phyloP scores from a whole-genome alignment of 2,888 invertebrate genomes.

The Meghimatium bilineatum region DNA sequence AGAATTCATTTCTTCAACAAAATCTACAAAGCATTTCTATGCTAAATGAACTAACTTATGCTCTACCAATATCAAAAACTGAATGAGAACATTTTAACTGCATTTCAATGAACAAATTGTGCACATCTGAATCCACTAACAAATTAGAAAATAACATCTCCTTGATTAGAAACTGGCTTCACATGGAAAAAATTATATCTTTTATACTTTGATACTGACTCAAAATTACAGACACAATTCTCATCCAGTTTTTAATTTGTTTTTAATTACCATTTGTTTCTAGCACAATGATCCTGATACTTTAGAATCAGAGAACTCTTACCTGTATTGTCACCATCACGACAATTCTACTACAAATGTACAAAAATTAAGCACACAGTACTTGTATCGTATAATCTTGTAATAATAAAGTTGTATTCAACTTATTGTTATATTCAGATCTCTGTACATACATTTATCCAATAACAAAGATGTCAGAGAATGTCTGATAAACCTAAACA shows the following conservation, averaged over 20 bases:
- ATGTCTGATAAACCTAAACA: too few relatives aligned
- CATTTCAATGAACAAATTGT: background rate
- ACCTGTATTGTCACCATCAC: too few relatives aligned
- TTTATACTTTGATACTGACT: background rate
- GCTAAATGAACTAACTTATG: background rate
- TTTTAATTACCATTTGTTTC: too few relatives aligned
- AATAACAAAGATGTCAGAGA: too few relatives aligned
- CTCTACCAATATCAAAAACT: constrained; percentile 27
- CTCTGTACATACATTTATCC: too few relatives aligned
- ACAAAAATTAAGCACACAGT: too few relatives aligned
- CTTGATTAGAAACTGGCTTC: background rate
- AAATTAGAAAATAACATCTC: background rate
- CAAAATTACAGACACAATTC: background rate
- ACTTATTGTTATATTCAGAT: too few relatives aligned
- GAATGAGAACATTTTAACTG: constrained; percentile 1
- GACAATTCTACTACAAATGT: too few relatives aligned
- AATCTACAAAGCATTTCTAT: constrained; percentile 35
- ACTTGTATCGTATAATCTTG: too few relatives aligned
- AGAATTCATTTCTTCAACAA: constrained; percentile 50
- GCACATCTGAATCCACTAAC: background rate
- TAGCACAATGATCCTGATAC: too few relatives aligned
- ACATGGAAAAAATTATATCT: background rate
- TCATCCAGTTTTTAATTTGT: constrained; percentile 22
- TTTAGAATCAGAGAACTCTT: too few relatives aligned
- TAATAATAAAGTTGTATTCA: too few relatives aligned